A percentile compares a stretch with the other conserved stretches of the same genome.
phyloP scores from a whole-genome alignment of 2,113 vertebrate genomes.

The Menidia beryllina region DNA sequence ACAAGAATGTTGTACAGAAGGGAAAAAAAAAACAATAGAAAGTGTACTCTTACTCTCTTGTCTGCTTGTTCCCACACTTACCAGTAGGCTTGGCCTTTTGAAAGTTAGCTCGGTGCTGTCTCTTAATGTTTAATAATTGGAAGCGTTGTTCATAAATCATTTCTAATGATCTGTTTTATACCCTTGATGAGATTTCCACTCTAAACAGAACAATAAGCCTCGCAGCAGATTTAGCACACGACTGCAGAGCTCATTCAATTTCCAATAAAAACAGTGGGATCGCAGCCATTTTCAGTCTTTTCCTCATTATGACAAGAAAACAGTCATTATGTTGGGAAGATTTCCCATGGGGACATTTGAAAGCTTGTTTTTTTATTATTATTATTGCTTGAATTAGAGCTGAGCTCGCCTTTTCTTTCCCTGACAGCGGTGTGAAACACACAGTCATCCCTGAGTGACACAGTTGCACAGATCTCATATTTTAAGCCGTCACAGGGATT shows the following conservation, averaged over 20 bases:
- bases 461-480: too few relatives aligned
- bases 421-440: too few relatives aligned
- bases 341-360: neutral
- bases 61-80: too few relatives aligned
- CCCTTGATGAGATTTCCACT: neutral
- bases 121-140: neutral
- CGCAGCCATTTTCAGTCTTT: constrained; percentile 10
- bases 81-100: neutral
- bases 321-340: neutral
- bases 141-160: constrained; percentile 7
- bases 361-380: too few relatives aligned
- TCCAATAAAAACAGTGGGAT: constrained; percentile 35
- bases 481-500: too few relatives aligned
- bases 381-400: too few relatives aligned
- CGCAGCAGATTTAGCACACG: constrained; percentile 17
- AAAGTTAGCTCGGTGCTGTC: neutral
- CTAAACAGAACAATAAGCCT: constrained; percentile 26
- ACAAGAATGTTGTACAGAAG: too few relatives aligned
- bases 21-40: too few relatives aligned
- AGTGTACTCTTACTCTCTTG: too few relatives aligned
- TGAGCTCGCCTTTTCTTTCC: too few relatives aligned
- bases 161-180: constrained; percentile 10
- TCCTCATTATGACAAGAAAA: neutral
- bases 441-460: too few relatives aligned
- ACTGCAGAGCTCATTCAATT: constrained; percentile 22